Evolutionary conservation across 2,113 vertebrate genomes (phyloP).

Genomic region (Tychaedon coryphoeus): DNA sequence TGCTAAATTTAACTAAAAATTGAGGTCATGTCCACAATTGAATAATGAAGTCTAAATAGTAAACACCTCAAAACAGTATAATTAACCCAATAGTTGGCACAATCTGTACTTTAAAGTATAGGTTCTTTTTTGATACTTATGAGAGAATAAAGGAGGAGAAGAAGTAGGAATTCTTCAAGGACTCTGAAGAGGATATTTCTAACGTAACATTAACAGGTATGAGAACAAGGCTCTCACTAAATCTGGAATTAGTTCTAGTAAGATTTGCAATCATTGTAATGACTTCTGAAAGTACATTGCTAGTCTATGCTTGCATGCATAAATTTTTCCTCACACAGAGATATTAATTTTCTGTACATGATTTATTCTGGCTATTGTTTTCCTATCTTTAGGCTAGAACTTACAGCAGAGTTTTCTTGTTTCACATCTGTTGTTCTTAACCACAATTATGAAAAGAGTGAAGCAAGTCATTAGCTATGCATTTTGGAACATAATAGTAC

Average conservation of each 20-base stretch:
- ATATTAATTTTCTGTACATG: neutral
- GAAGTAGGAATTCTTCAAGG: neutral
- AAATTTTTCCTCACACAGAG: neutral
- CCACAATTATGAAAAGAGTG: neutral
- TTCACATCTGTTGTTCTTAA: neutral
- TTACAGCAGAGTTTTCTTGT: neutral
- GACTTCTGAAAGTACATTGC: neutral
- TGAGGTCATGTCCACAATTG: neutral
- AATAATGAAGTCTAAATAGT: neutral
- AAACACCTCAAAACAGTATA: neutral
- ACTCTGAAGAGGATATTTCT: neutral
- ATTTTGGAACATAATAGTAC: neutral
- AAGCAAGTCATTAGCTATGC: neutral
- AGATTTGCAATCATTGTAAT: neutral
- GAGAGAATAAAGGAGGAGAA: neutral
- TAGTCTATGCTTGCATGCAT: neutral
- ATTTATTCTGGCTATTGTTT: neutral
- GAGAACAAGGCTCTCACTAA: neutral
- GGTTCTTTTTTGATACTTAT: neutral
- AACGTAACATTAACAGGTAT: neutral
- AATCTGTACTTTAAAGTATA: neutral
- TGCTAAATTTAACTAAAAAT: neutral
- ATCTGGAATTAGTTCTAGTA: neutral
- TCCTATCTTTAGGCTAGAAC: neutral
- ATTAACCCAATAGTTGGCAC: neutral